These are phyloP conservation scores for Fistularia commersonii DNA, from an alignment of 2,797 vertebrate genomes.

Conservation along the genomic window DNA sequence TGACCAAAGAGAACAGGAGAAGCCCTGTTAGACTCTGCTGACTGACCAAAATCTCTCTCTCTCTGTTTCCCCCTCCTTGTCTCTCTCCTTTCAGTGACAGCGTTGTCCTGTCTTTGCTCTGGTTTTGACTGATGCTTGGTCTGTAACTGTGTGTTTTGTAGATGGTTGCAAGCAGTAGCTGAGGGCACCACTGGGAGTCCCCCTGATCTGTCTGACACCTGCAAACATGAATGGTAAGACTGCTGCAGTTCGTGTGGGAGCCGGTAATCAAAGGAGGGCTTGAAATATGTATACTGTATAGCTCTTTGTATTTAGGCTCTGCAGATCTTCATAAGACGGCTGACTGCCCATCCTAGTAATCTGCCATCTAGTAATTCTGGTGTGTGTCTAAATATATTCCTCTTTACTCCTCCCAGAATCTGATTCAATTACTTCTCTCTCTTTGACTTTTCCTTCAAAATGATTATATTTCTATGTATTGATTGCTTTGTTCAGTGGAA, in stretches of 20 bases:
- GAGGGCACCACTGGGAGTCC: conserved; percentile 51
- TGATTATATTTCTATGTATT: too few species aligned
- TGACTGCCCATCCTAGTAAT: conserved; percentile 8
- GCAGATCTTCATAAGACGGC: conserved; percentile 16
- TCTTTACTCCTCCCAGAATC: too few species aligned
- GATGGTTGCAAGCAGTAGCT: conserved; percentile 62
- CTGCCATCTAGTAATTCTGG: not conserved
- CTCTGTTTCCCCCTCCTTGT: conserved; percentile 1
- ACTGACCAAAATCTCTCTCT: conserved; percentile 54
- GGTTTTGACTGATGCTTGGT: conserved; percentile 53
- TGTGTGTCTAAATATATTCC: not conserved
- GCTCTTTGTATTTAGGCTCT: conserved; percentile 5
- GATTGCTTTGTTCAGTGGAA: too few species aligned
- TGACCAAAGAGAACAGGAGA: conserved; percentile 59
- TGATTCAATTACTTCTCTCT: too few species aligned
- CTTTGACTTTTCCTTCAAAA: too few species aligned
- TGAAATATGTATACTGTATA: conserved; percentile 1
- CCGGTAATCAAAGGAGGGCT: not conserved
- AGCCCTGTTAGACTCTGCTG: conserved; percentile 68
- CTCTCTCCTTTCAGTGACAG: conserved; percentile 27
- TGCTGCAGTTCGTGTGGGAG: conserved; percentile 17
- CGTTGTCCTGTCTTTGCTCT: conserved; percentile 46
- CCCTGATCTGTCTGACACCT: conserved; percentile 41
- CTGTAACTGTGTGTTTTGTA: conserved; percentile 63
- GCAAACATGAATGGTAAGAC: conserved; percentile 71